Evolutionary conservation across 2,113 vertebrate species (phyloP).

Genomic region (Rattus norvegicus): GRCr8 NC_086020.1:127258501-127259000

Average conservation of each 20-base stretch:
- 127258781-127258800: background rate
- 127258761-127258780: background rate
- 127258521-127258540: too few relatives aligned
- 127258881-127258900: too few relatives aligned
- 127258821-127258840: background rate
- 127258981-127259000: background rate
- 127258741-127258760: constrained; percentile 41
- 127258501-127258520: too few relatives aligned
- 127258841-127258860: background rate
- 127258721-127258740: background rate
- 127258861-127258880: background rate
- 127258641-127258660: background rate
- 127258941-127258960: background rate
- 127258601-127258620: constrained; percentile 18
- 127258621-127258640: background rate
- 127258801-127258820: background rate
- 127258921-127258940: background rate
- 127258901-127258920: background rate
- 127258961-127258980: background rate
- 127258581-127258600: background rate
- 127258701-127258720: too few relatives aligned
- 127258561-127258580: background rate
- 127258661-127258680: constrained; percentile 16
- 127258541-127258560: constrained; percentile 22
- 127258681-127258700: too few relatives aligned